These are phyloP conservation scores for Pterocles orientalis DNA, from an alignment of 2,113 vertebrate genomes.

Conservation along the genomic window DNA sequence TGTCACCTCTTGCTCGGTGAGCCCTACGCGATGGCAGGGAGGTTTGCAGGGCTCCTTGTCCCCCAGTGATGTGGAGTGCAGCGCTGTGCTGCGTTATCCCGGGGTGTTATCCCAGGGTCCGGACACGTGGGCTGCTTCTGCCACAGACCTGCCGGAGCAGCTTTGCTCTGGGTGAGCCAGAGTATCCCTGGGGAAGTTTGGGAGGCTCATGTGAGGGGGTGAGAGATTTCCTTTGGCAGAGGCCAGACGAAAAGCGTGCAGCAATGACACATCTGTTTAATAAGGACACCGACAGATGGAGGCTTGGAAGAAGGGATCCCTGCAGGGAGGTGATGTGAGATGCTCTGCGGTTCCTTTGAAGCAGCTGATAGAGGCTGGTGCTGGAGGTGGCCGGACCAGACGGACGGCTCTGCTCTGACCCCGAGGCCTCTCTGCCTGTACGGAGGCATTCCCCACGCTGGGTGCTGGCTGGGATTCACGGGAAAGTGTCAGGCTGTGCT, in stretches of 20 bases:
- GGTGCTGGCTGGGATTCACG: not conserved
- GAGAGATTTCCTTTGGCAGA: not conserved
- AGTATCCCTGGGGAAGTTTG: not conserved
- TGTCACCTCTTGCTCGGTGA: not conserved
- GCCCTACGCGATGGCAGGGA: fast-evolving
- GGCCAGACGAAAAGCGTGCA: not conserved
- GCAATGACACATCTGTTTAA: not conserved
- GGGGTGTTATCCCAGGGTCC: fast-evolving
- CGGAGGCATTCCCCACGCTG: not conserved
- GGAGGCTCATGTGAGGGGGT: not conserved
- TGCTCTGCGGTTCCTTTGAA: not conserved
- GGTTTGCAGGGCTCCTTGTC: not conserved
- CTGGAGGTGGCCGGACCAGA: constrained; percentile 22
- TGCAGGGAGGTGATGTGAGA: constrained; percentile 27
- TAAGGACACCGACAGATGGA: not conserved
- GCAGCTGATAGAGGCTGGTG: not conserved
- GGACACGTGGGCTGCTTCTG: fast-evolving
- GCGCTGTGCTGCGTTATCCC: fast-evolving
- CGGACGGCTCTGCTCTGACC: not conserved
- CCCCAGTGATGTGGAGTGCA: not conserved
- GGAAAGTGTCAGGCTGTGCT: not conserved
- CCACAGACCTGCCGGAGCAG: fast-evolving
- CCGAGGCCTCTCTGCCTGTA: not conserved
- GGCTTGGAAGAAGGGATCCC: constrained; percentile 2
- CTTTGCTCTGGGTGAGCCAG: not conserved